A percentile compares a stretch with the other conserved stretches of the same genome.
Evolutionary conservation across 2,113 vertebrate species (phyloP).

Genomic region (Bettongia penicillata): DNA sequence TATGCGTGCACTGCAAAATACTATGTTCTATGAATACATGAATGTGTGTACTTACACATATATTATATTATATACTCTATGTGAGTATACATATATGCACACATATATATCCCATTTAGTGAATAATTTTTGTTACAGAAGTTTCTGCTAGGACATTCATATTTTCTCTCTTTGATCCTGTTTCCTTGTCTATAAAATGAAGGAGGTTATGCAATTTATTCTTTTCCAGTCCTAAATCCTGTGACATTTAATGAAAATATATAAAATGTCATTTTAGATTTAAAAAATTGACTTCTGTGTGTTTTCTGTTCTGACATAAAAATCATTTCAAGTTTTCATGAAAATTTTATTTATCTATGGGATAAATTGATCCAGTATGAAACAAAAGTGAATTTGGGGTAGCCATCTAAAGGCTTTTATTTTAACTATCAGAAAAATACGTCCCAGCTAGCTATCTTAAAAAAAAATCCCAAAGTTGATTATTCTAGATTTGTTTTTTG

Average conservation of each 20-base stretch:
- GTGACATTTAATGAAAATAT: neutral
- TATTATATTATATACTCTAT: too few relatives aligned
- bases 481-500: neutral
- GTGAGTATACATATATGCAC: neutral
- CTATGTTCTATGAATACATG: neutral
- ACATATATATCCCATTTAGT: neutral
- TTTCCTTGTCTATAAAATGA: neutral
- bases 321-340: neutral
- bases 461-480: neutral
- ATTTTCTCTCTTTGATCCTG: neutral
- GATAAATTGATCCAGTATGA: neutral
- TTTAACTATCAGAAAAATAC: neutral
- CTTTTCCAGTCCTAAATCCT: neutral
- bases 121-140: neutral
- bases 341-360: neutral
- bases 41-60: neutral
- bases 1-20: neutral
- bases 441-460: neutral
- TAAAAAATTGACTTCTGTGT: neutral
- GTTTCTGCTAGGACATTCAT: neutral
- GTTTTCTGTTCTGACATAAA: neutral
- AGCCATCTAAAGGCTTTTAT: neutral
- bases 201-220: neutral
- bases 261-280: neutral
- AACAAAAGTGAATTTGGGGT: neutral